phyloP scores from a whole-genome alignment of 2,113 vertebrate genomes.

The Callaeas wilsoni region DNA sequence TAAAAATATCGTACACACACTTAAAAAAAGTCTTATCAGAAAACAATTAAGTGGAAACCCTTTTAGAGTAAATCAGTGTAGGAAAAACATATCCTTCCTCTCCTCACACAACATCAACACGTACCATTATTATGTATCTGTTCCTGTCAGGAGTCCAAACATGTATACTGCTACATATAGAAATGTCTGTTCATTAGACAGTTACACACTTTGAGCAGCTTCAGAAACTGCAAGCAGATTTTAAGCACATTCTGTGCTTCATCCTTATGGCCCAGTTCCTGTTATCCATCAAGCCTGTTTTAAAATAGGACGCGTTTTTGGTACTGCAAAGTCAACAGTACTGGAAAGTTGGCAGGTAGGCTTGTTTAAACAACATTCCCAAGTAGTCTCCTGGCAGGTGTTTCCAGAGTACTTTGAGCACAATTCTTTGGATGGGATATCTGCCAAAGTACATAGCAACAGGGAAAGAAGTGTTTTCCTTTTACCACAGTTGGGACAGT shows the following conservation, averaged over 20 bases:
- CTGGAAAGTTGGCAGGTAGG: conserved; percentile 78
- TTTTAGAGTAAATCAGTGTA: neutral
- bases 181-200: neutral
- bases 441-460: conserved; percentile 81
- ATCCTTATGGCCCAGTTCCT: conserved; percentile 51
- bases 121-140: neutral
- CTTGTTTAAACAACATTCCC: conserved; percentile 80
- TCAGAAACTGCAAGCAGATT: conserved; percentile 11
- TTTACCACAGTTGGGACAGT: conserved; percentile 53
- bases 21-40: conserved; percentile 5
- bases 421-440: conserved; percentile 71
- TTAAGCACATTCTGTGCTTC: conserved; percentile 52
- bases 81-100: conserved; percentile 18
- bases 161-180: neutral
- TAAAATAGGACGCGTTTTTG: conserved; percentile 70
- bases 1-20: neutral
- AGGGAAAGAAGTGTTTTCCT: conserved; percentile 65
- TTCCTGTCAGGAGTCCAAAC: neutral
- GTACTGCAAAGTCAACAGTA: conserved; percentile 68
- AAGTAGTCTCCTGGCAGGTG: conserved; percentile 80
- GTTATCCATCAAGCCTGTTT: conserved; percentile 67
- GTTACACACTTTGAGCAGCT: neutral
- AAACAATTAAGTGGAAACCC: neutral
- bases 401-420: conserved; percentile 78
- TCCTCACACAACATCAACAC: neutral